Conservation (phyloP, 2,113 vertebrate genomes). For the human (Homo sapiens) region DNA sequence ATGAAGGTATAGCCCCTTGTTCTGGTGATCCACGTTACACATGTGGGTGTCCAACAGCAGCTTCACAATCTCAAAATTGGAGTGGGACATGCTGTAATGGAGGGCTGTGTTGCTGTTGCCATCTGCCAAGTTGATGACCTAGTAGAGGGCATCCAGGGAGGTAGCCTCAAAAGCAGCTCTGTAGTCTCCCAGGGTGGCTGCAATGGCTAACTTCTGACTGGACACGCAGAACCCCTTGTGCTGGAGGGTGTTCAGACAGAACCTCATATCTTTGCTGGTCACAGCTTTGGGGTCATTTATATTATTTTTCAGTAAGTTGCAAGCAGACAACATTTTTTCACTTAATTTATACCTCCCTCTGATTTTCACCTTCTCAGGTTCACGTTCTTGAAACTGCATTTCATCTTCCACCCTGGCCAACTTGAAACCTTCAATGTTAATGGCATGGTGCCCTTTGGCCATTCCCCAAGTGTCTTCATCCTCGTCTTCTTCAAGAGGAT, state of each 20-base stretch:
- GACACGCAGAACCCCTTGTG: conserved; percentile 98
- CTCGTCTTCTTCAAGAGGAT: conserved; percentile 58
- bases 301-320: conserved; percentile 90
- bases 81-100: conserved; percentile 98
- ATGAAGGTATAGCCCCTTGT: conserved; percentile 99
- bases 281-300: conserved; percentile 90
- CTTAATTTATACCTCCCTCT: conserved; percentile 95
- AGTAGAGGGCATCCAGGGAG: conserved; percentile 89
- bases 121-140: conserved; percentile 97
- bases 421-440: conserved; percentile 28
- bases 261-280: conserved; percentile 94
- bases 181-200: conserved; percentile 93
- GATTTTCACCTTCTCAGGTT: conserved; percentile 90
- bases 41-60: conserved; percentile 94
- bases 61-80: conserved; percentile 97
- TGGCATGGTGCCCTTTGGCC: conserved; percentile 47
- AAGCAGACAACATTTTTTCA: conserved; percentile 96
- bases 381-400: conserved; percentile 72
- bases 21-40: conserved; percentile 98
- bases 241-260: conserved; percentile 95
- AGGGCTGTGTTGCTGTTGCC: conserved; percentile 98
- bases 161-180: conserved; percentile 87
- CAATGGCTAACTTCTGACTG: conserved; percentile 94
- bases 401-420: conserved; percentile 71
- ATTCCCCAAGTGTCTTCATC: conserved; percentile 21